phyloP scores from a whole-genome alignment of 2,797 vertebrate genomes.

The Lepidocolaptes lacrymiger region DNA sequence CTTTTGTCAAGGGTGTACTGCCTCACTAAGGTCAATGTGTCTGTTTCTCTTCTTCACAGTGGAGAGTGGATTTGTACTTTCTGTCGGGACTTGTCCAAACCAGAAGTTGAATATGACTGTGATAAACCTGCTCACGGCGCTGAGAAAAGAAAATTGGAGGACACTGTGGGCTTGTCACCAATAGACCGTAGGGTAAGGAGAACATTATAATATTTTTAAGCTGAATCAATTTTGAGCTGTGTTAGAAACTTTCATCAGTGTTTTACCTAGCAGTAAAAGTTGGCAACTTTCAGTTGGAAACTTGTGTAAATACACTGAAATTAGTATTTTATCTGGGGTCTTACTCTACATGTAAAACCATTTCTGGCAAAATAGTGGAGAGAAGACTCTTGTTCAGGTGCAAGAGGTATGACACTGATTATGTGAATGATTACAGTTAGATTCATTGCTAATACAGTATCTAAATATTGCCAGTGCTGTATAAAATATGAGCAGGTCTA shows the following conservation, averaged over 20 bases:
- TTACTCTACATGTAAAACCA: neutral
- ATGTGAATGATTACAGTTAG: neutral
- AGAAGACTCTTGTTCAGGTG: neutral
- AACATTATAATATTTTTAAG: neutral
- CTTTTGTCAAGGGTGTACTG: neutral
- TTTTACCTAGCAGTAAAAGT: neutral
- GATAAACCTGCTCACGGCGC: constrained; percentile 70
- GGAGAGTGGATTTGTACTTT: constrained; percentile 86
- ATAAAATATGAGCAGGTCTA: neutral
- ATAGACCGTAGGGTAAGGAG: constrained; percentile 80
- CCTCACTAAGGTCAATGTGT: neutral
- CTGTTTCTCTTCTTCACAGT: constrained; percentile 50
- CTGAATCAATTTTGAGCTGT: neutral
- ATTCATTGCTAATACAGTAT: neutral
- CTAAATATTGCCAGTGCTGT: neutral
- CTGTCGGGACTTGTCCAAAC: constrained; percentile 81
- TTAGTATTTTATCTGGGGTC: neutral
- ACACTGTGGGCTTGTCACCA: constrained; percentile 65
- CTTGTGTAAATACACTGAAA: neutral
- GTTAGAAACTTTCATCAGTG: neutral
- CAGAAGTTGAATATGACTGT: constrained; percentile 84
- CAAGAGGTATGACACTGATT: accelerated
- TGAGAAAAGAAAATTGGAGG: constrained; percentile 77
- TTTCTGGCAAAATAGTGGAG: neutral
- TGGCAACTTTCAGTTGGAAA: neutral